Evolutionary conservation across 1,140 invertebrate genomes (phyloP).

Genomic region (Pachypsylla venusta): DNA sequence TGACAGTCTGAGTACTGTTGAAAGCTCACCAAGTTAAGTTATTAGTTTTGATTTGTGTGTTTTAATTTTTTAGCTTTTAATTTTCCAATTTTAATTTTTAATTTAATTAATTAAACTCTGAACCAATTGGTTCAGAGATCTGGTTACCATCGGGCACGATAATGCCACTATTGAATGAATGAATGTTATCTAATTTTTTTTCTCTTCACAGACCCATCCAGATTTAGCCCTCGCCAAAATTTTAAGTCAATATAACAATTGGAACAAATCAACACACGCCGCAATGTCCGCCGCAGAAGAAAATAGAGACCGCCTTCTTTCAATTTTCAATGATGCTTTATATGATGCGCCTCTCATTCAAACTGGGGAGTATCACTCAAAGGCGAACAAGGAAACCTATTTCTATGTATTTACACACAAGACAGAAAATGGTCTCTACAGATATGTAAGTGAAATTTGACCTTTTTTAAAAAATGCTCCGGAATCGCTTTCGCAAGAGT

Average conservation of each 20-base stretch:
- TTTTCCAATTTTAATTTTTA: no score
- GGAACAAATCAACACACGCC: constrained; percentile 1
- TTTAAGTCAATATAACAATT: constrained; percentile 45
- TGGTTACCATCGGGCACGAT: no score
- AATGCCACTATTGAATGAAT: no score
- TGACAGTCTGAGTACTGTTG: no score
- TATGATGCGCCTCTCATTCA: constrained; percentile 55
- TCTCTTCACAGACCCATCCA: constrained; percentile 32
- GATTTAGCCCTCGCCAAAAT: constrained; percentile 45
- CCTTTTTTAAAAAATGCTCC: no score
- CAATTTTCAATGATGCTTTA: constrained; percentile 68
- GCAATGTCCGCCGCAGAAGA: constrained; percentile 15
- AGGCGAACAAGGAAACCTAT: constrained; percentile 56
- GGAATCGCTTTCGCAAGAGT: no score
- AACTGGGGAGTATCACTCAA: constrained; percentile 54
- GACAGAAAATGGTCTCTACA: constrained; percentile 52
- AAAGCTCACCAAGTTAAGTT: no score
- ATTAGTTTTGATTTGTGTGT: no score
- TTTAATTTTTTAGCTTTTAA: no score
- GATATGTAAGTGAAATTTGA: constrained; percentile 41
- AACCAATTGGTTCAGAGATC: no score
- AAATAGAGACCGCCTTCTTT: constrained; percentile 17
- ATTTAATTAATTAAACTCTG: no score
- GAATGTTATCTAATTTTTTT: no score
- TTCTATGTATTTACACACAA: constrained; percentile 83